These are phyloP conservation scores for Tragulus kanchil DNA, from an alignment of 2,113 vertebrate species.

Conservation along the genomic window DNA sequence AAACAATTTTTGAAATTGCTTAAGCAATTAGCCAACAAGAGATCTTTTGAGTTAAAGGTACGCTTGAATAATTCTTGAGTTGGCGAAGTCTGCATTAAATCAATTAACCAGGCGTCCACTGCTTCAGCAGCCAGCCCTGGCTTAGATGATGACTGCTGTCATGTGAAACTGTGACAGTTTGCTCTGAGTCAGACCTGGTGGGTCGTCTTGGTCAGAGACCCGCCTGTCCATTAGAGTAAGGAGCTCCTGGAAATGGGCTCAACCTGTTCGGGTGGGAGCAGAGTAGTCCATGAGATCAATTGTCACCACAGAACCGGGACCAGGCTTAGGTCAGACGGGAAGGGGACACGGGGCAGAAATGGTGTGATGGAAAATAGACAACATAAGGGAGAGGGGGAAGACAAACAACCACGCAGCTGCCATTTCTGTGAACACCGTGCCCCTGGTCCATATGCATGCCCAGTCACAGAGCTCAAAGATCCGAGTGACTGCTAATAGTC, in stretches of 20 bases:
- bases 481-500: neutral
- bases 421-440: too few species aligned
- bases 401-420: neutral
- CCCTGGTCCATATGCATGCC: neutral
- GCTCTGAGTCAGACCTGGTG: neutral
- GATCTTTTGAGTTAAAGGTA: conserved; percentile 76
- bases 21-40: conserved; percentile 83
- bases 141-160: too few species aligned
- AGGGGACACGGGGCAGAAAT: neutral
- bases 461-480: neutral
- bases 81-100: conserved; percentile 80
- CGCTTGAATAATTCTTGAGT: conserved; percentile 79
- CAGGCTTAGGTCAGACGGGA: neutral
- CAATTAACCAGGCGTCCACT: conserved; percentile 84
- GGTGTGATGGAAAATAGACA: neutral
- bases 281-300: neutral
- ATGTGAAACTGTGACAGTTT: conserved; percentile 32
- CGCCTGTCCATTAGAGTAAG: too few species aligned
- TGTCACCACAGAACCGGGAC: too few species aligned
- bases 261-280: too few species aligned
- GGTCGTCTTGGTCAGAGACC: neutral
- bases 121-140: conserved; percentile 68
- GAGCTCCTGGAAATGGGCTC: neutral
- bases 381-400: neutral
- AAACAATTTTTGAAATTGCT: conserved; percentile 82